Base-by-base conservation (phyloP, 2,888 invertebrate genomes). In the Octodonta nipae region DNA sequence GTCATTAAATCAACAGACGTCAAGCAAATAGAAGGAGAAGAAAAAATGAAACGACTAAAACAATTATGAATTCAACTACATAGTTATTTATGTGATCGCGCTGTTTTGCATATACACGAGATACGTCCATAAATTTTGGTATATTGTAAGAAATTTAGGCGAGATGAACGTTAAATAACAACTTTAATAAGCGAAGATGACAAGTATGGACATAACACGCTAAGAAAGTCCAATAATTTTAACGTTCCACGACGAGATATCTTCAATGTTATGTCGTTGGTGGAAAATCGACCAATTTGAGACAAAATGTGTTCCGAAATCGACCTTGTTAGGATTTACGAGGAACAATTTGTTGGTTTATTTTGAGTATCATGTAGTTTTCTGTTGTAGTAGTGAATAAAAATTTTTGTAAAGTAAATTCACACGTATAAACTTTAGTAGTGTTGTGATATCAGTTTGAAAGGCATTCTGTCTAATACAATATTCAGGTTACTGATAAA, bases 151-250 rank as follows among this genome's bases (percentile, higher is more conserved):
- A 42, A 48, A 45, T 50, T 48, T 46, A 44, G 50, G 42, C 45
- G 44, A 45, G 44, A 47, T 45, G 48, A 47, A 45, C 43, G 43
- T 44, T 49, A 49, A 49, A 49, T 49, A 47, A 49, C 48, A 48
- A 46, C 41, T 46, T 47, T 47, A 48, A 45, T 47, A 48, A 52
- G 43, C 43, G 41, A 30, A 39, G 35, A 44, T 47, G 50, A 51
- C 49, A 51, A 47, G 49, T 50, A 52, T 49, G 42, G 46, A 49
- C 51, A 46, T 47, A 33, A 43, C 52, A 52, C 49, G 52, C 51
- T 42, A 51, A 31, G 40, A 33, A n/a, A 25, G 38, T 33, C 36
- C 35, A 42, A 43, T 47, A 49, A 44, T 45, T 48, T 43, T 46
- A 34, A 33, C 36, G 34, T 32, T 37, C 40, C 37, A 37, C 33